Evolutionary conservation across 1,140 invertebrate species (phyloP), one percentile per base, ranked within the genome.

Genomic region (Lepidurus packardi): DNA sequence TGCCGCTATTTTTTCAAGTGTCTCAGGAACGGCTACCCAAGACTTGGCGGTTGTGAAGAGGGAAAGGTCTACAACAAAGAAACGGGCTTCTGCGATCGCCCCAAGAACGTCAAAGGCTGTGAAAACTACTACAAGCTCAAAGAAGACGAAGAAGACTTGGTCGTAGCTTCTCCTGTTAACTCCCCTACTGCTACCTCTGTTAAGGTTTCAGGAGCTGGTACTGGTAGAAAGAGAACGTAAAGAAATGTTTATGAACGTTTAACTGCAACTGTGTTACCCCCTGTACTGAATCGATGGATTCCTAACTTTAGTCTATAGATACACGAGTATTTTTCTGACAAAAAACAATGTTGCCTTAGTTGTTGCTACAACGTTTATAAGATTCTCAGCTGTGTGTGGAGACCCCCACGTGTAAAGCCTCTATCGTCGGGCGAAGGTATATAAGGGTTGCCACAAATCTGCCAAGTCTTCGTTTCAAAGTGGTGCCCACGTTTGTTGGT

Each of bases 41-140:
- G 84, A 73, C 78, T 84, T 1, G 82, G 82, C 7, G 84, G 85
- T 34, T 87, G 86, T 80, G 83, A 83, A 43, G 42, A 84, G 21
- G 85, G 85, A 79, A 84, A 82, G 16, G 86, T 87, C 41, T 87
- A 86, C 82, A 86, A 86, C 77, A 82, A 83, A 0, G 82, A 83
- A 47, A 83, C 82, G 41, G 82, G 85, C n/a, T 82, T 83, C 75
- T 87, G 86, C 79, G 85, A 86, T 79, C 81, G 82, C 74, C 84
- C 85, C 10, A 82, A 84, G 75, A 85, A 85, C 73, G 86, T 86
- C 76, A 77, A 73, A 43, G 79, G 79, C 34, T 80, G 79, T 11
- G 79, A 80, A 53, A 78, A 78, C 24, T 80, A 80, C 65, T 80
- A 80, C 79, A 73, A 78, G 16, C 13, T 41, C 1, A 77, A 34